Conservation (phyloP, 2,113 vertebrate genomes). For the Cyprinus carpio region DNA sequence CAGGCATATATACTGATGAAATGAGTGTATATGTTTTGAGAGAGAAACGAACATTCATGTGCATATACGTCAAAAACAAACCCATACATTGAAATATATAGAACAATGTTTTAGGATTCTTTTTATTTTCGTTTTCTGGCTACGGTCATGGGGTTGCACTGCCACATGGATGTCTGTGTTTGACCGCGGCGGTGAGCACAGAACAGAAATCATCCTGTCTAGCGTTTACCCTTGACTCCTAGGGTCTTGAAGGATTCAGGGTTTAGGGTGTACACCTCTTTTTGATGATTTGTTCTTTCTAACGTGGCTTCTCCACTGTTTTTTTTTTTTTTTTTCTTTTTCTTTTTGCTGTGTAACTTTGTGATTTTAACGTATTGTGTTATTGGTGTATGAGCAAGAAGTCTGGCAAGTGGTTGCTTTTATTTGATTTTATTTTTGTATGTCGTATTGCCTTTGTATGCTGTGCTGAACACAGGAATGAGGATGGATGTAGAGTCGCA, state of each 20-base stretch:
- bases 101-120: conserved; percentile 67
- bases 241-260: conserved; percentile 57
- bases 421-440: conserved; percentile 80
- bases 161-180: conserved; percentile 37
- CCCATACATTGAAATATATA: conserved; percentile 69
- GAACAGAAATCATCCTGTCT: conserved; percentile 38
- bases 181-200: not conserved
- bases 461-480: conserved; percentile 66
- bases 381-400: conserved; percentile 62
- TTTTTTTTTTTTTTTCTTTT: conserved; percentile 32
- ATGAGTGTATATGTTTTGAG: conserved; percentile 65
- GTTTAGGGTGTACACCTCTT: conserved; percentile 61
- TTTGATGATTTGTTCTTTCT: conserved; percentile 62
- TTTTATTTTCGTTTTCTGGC: conserved; percentile 58
- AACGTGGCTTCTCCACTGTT: conserved; percentile 38
- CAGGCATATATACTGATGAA: conserved; percentile 74
- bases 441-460: conserved; percentile 68
- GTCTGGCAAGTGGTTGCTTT: conserved; percentile 62
- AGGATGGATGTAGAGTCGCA: conserved; percentile 42
- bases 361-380: conserved; percentile 71
- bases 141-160: conserved; percentile 60
- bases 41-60: conserved; percentile 62
- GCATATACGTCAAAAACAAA: conserved; percentile 56
- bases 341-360: conserved; percentile 69
- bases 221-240: conserved; percentile 48